Percentiles rank a stretch among this genome's conserved stretches.
Conservation (phyloP, 2,113 vertebrate genomes). For the Brachypodius melanocephalos region DNA sequence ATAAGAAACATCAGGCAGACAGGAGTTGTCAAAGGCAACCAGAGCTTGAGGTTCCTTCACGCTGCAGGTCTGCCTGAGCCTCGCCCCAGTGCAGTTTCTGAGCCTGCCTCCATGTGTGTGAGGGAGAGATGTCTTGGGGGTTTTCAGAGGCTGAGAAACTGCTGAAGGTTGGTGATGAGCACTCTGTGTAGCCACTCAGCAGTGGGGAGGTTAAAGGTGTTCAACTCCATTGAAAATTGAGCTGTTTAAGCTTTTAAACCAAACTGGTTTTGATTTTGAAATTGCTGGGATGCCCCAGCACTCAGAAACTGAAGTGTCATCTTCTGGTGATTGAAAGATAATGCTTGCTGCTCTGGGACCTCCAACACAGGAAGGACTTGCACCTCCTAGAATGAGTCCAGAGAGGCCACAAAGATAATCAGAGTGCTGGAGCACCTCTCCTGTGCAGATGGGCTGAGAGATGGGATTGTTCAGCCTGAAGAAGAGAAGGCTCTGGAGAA, state of each 20-base stretch:
- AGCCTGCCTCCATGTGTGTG: rapidly evolving
- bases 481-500: neutral
- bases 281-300: neutral
- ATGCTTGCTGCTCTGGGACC: neutral
- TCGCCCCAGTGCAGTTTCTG: rapidly evolving
- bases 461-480: neutral
- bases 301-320: neutral
- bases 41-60: neutral
- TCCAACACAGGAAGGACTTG: neutral
- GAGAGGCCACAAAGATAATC: neutral
- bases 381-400: neutral
- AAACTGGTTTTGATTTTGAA: neutral
- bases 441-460: neutral
- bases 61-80: neutral
- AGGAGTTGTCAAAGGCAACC: neutral
- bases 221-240: neutral
- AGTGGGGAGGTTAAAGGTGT: neutral
- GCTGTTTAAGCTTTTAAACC: neutral
- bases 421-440: neutral
- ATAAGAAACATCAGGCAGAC: neutral
- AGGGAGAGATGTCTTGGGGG: neutral
- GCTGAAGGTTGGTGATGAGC: neutral
- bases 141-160: neutral
- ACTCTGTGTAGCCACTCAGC: neutral
- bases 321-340: neutral